These are phyloP conservation scores for Tyrannus savana DNA, from an alignment of 2,113 vertebrate species.

Conservation along the genomic window DNA sequence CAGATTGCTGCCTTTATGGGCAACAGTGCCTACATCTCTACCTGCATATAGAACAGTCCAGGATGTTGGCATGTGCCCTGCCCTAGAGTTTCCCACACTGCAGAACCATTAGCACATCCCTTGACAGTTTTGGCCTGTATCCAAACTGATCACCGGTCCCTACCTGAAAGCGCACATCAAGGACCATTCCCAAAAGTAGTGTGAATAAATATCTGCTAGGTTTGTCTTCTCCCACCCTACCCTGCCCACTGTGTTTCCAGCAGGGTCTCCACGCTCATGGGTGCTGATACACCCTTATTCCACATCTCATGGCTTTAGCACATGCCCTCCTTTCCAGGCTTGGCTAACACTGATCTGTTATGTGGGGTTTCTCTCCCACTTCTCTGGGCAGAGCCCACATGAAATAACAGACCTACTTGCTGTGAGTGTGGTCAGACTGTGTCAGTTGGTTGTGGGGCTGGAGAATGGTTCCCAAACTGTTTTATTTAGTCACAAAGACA, in stretches of 20 bases:
- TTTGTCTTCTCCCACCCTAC: neutral
- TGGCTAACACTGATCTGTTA: neutral
- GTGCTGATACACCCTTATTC: neutral
- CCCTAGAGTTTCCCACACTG: neutral
- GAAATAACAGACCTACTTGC: neutral
- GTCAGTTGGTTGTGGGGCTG: neutral
- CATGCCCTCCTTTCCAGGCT: neutral
- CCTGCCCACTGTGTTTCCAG: neutral
- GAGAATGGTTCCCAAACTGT: accelerated
- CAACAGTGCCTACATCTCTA: neutral
- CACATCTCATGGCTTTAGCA: neutral
- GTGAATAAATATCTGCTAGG: neutral
- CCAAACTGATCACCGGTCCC: accelerated
- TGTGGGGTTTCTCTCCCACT: neutral
- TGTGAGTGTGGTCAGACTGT: neutral
- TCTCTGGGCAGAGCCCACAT: neutral
- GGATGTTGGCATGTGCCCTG: neutral
- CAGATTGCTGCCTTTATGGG: neutral
- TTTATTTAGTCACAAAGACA: neutral
- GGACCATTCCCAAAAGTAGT: neutral
- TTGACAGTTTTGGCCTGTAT: neutral
- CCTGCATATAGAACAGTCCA: neutral
- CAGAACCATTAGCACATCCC: accelerated
- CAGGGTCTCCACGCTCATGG: neutral
- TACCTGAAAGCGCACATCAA: accelerated